A percentile compares a stretch with the other conserved stretches of the same genome.
phyloP scores from a whole-genome alignment of 2,888 invertebrate genomes.

The Plagodis pulveraria region DNA sequence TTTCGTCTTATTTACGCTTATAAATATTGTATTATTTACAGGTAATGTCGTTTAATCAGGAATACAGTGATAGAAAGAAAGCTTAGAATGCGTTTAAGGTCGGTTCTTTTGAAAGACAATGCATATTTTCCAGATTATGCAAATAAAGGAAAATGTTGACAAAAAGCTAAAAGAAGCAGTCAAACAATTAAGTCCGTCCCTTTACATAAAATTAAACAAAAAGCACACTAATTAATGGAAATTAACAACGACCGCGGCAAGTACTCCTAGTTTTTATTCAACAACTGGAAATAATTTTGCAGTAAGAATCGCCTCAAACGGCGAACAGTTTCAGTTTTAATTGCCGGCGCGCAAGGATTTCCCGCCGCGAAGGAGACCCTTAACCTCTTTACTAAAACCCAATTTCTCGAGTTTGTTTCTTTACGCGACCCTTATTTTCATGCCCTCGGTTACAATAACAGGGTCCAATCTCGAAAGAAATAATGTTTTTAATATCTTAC shows the following conservation, averaged over 20 bases:
- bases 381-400: slow-evolving; percentile 40
- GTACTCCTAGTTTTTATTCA: slow-evolving; percentile 15
- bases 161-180: background rate
- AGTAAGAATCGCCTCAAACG: slow-evolving; percentile 27
- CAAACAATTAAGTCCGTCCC: background rate
- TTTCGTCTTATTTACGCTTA: too few relatives aligned
- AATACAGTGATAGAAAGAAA: too few relatives aligned
- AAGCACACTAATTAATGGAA: slow-evolving; percentile 18
- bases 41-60: too few relatives aligned
- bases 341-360: slow-evolving; percentile 34
- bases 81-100: too few relatives aligned
- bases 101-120: too few relatives aligned
- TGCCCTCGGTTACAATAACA: slow-evolving; percentile 48
- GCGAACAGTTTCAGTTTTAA: slow-evolving; percentile 31
- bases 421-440: slow-evolving; percentile 40
- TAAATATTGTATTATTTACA: too few relatives aligned
- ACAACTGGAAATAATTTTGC: slow-evolving; percentile 21
- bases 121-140: too few relatives aligned
- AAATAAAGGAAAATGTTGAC: background rate
- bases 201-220: slow-evolving; percentile 15
- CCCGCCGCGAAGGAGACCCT: slow-evolving; percentile 36
- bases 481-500: slow-evolving; percentile 50
- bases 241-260: slow-evolving; percentile 22
- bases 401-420: slow-evolving; percentile 46
- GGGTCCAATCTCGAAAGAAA: slow-evolving; percentile 41